Evolutionary conservation across 64 coral and sea anemone genomes (phyloP), one percentile per base, ranked within the genome.

Genomic region (Pocillopora verrucosa): DNA sequence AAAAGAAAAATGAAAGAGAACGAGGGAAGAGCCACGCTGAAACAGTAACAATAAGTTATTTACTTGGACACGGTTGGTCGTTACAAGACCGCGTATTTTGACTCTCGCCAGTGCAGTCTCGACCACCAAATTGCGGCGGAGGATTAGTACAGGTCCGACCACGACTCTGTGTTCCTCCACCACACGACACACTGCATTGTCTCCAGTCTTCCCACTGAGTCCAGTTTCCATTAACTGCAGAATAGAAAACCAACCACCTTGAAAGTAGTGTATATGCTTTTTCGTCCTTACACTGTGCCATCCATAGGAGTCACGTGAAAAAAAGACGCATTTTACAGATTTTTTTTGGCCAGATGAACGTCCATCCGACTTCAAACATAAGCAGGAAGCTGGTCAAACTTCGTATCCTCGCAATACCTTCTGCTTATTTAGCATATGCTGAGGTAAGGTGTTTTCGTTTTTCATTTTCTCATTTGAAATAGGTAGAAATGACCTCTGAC

Each of bases 191-290:
- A 79, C 61, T 78, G 61, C 87, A 89, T 61, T 16, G 61, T n/a
- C 11, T 56, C 87, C 87, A 89, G 19, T 60, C 87, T 37, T 56
- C 36, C 87, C 87, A 89, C 10, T 51, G 75, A 24, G 75, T 67
- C 76, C 87, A 89, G 17, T 20, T 67, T 16, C 87, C 87, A 89
- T 89, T 37, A 79, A 78, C 87, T 89, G 61, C 45, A 34, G 88
- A 72, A 89, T 11, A 25, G 68, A 83, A 11, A n/a, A 19, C 20
- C 65, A n/a, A 5, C 16, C 20, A 22, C 65, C 3, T 22, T 69
- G 10, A 6, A n/a, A 19, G 65, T 4, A 69, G 22, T 69, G 41
- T 51, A 51, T 51, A 51, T 7, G 41, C 41, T 51, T 51, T 51
- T 51, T 51, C 0, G 3, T 51, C 41, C 41, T 3, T 51, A 51